Evolutionary conservation across 2,888 invertebrate species (phyloP).

Genomic region (Ochropleura leucogaster): DNA sequence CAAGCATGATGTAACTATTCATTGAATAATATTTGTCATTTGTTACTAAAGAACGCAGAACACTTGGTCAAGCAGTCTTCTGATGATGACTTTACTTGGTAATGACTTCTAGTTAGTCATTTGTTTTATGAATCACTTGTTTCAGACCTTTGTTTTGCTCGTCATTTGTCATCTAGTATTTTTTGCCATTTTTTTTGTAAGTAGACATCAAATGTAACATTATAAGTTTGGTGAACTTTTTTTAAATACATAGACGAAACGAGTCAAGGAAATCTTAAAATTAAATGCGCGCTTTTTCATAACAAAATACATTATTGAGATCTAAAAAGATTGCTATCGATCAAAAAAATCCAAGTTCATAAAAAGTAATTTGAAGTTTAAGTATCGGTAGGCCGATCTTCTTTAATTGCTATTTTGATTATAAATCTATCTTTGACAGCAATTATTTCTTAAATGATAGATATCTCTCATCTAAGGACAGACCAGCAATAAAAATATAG

Average conservation of each 20-base stretch:
- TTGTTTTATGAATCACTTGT: constrained; percentile 42
- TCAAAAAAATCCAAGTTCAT: background rate
- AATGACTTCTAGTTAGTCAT: constrained; percentile 32
- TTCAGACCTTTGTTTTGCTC: background rate
- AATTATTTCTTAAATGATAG: constrained; percentile 12
- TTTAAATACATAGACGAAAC: background rate
- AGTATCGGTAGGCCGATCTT: background rate
- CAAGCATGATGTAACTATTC: constrained; percentile 31
- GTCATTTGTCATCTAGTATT: constrained; percentile 17
- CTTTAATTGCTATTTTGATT: constrained; percentile 2
- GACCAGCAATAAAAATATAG: constrained; percentile 16
- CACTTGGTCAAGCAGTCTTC: constrained; percentile 21
- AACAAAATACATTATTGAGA: background rate
- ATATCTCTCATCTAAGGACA: constrained; percentile 3
- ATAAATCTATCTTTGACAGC: constrained; percentile 13
- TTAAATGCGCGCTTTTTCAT: background rate
- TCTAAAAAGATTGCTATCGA: background rate
- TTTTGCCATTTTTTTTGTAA: background rate
- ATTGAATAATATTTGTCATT: constrained; percentile 28
- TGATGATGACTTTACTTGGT: constrained; percentile 4
- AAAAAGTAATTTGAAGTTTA: background rate
- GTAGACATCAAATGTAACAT: background rate
- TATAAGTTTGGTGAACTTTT: background rate
- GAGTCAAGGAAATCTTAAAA: background rate
- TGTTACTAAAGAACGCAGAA: constrained; percentile 6